phyloP scores from a whole-genome alignment of 2,888 invertebrate species.

The Labia minor region DNA sequence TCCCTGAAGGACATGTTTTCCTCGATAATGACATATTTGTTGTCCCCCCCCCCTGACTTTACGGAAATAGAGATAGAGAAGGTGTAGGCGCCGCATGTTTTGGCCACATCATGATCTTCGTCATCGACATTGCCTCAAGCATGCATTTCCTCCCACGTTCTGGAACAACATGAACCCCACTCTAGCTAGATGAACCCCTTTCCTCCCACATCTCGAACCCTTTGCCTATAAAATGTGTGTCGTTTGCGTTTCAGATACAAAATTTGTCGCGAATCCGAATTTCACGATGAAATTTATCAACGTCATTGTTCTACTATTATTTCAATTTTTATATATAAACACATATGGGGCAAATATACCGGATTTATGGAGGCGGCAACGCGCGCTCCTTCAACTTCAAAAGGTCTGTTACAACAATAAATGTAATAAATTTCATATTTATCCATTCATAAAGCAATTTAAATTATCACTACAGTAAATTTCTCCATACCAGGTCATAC shows the following conservation, averaged over 20 bases:
- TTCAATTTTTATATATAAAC: neutral
- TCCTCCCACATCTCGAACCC: neutral
- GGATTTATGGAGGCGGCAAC: neutral
- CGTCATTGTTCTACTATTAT: neutral
- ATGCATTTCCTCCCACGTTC: conserved; percentile 7
- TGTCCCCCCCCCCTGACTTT: neutral
- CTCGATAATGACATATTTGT: neutral
- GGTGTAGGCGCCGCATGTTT: conserved; percentile 1
- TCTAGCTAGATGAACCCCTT: neutral
- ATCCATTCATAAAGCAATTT: too few relatives aligned
- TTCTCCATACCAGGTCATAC: too few relatives aligned
- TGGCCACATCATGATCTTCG: neutral
- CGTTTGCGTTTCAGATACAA: neutral
- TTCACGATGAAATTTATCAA: neutral
- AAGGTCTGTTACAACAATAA: too few relatives aligned
- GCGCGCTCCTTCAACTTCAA: neutral
- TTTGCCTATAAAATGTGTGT: neutral
- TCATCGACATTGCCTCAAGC: conserved; percentile 4
- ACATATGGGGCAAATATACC: neutral
- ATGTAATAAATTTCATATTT: too few relatives aligned
- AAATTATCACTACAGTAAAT: too few relatives aligned
- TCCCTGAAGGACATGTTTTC: too few relatives aligned
- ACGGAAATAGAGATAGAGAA: conserved; percentile 2
- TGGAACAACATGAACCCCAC: conserved; percentile 2
- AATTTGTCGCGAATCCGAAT: neutral